Percentiles rank a stretch among this genome's conserved stretches.
These are phyloP conservation scores for Bufo gargarizans DNA, from an alignment of 2,113 vertebrate genomes.

Conservation along the genomic window DNA sequence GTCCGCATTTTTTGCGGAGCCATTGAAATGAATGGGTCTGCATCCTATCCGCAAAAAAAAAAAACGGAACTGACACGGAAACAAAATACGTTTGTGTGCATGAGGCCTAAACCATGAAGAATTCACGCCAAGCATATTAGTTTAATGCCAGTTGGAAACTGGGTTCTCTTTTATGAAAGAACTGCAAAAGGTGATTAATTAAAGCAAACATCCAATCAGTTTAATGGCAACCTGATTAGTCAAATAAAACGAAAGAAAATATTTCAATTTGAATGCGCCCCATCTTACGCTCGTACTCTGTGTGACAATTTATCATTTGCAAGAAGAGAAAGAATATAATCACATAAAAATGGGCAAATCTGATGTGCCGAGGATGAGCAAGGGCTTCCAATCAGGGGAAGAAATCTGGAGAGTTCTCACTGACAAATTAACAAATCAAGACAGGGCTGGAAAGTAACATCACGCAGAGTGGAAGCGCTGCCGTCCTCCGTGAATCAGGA, in stretches of 20 bases:
- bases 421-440: slow-evolving; percentile 56
- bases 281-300: neutral
- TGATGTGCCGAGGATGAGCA: slow-evolving; percentile 19
- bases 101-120: neutral
- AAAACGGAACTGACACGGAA: too few species aligned
- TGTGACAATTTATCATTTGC: neutral
- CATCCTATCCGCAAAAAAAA: too few species aligned
- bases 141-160: neutral
- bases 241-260: neutral
- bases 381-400: slow-evolving; percentile 48
- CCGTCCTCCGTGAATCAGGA: neutral
- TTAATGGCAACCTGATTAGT: neutral
- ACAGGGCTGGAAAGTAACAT: slow-evolving; percentile 6
- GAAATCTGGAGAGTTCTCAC: slow-evolving; percentile 45
- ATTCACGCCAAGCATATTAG: neutral
- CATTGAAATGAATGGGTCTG: too few species aligned
- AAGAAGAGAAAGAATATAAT: slow-evolving; percentile 14
- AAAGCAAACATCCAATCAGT: neutral
- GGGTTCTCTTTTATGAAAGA: neutral
- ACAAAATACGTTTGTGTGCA: too few species aligned
- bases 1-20: too few species aligned
- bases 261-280: neutral
- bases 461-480: slow-evolving; percentile 13
- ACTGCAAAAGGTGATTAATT: slow-evolving; percentile 14
- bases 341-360: neutral